phyloP scores from a whole-genome alignment of 2,888 invertebrate genomes.

The Apamea epomidion region DNA sequence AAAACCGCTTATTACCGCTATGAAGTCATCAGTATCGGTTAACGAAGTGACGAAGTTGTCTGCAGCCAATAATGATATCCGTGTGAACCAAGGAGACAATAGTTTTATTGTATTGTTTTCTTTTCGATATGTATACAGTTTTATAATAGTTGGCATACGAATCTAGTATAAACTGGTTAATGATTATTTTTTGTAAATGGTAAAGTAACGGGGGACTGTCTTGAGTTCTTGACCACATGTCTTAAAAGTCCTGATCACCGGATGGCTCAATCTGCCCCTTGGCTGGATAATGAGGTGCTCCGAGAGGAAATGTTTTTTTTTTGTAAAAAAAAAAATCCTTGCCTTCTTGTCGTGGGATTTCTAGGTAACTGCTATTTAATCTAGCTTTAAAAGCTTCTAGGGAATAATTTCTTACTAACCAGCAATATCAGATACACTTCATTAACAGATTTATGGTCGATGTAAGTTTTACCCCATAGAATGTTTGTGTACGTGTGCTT shows the following conservation, averaged over 20 bases:
- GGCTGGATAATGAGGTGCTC: conserved; percentile 16
- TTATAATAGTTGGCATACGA: not conserved
- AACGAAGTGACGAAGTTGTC: conserved; percentile 5
- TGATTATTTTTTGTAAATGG: conserved; percentile 22
- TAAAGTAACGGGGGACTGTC: conserved; percentile 10
- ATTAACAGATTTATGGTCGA: not conserved
- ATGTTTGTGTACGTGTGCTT: too few species aligned
- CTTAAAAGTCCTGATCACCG: conserved; percentile 32
- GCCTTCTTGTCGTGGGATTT: not conserved
- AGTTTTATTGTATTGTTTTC: conserved; percentile 15
- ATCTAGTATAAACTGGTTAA: not conserved
- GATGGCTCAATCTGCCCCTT: conserved; percentile 13
- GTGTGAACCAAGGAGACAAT: conserved; percentile 33
- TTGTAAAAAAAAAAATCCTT: not conserved
- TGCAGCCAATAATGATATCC: conserved; percentile 14
- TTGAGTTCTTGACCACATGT: conserved; percentile 1
- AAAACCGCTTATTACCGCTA: not conserved
- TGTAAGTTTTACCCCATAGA: not conserved
- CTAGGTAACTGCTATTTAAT: not conserved
- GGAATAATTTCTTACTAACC: not conserved
- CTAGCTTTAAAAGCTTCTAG: not conserved
- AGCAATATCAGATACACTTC: not conserved
- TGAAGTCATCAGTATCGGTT: not conserved
- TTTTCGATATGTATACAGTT: not conserved
- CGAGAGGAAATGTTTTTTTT: not conserved